These are phyloP conservation scores for Macquaria ambigua DNA, from an alignment of 2,113 vertebrate species.

Conservation along the genomic window DNA sequence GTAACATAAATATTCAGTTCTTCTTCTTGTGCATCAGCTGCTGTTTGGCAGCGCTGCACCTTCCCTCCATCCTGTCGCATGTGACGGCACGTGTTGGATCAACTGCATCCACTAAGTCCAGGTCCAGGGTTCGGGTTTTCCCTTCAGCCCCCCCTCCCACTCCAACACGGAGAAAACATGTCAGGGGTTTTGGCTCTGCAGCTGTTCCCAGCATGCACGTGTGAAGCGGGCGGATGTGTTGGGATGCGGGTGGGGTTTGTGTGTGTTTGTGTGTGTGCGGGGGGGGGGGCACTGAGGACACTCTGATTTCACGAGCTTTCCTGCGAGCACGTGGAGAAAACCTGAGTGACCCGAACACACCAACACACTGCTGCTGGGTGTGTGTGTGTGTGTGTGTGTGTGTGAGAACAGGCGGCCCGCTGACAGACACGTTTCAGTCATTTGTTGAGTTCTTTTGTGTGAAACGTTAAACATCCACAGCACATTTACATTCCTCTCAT, in stretches of 20 bases:
- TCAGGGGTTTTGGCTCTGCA: conserved; percentile 41
- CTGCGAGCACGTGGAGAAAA: conserved; percentile 31
- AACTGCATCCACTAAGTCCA: conserved; percentile 1
- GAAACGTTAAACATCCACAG: background rate
- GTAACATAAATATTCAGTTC: background rate
- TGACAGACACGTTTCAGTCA: background rate
- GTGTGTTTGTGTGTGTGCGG: background rate
- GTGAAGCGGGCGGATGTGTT: conserved; percentile 32
- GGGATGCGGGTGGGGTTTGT: conserved; percentile 17
- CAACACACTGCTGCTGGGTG: background rate
- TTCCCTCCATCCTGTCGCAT: conserved; percentile 43
- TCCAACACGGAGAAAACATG: conserved; percentile 53
- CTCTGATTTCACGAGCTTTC: conserved; percentile 30
- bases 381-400: conserved; percentile 2
- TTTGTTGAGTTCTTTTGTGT: background rate
- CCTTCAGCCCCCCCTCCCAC: background rate
- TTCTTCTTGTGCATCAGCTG: background rate
- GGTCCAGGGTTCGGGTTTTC: conserved; percentile 16
- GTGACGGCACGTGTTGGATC: conserved; percentile 54
- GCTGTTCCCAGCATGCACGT: conserved; percentile 54
- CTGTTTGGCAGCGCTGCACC: background rate
- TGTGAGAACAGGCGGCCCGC: background rate
- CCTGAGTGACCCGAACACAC: conserved; percentile 29
- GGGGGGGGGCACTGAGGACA: conserved; percentile 5
- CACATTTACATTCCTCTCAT: conserved; percentile 31